These are phyloP conservation scores for Leptinotarsa undecemlineata DNA, from an alignment of 1,140 invertebrate genomes.

Conservation along the genomic window DNA sequence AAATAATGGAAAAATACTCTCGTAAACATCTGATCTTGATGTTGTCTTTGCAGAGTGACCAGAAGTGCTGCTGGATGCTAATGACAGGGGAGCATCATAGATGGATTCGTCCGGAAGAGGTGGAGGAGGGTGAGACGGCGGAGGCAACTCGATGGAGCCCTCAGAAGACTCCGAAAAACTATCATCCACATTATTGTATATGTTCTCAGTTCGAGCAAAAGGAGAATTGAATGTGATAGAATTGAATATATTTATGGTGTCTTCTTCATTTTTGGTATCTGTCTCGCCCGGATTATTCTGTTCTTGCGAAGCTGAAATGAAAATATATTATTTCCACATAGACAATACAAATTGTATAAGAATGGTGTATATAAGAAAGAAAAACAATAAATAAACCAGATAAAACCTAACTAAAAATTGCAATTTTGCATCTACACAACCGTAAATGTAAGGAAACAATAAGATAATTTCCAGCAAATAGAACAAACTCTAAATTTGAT, in stretches of 20 bases:
- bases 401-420: too few relatives aligned
- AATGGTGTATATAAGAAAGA: too few relatives aligned
- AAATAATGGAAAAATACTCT: constrained; percentile 56
- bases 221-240: constrained; percentile 52
- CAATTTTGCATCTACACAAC: too few relatives aligned
- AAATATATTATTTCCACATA: too few relatives aligned
- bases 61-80: constrained; percentile 54
- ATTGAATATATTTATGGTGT: constrained; percentile 50
- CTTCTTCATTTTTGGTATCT: constrained; percentile 34
- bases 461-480: too few relatives aligned
- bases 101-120: constrained; percentile 62
- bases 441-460: too few relatives aligned
- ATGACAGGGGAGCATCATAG: constrained; percentile 61
- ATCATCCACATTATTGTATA: constrained; percentile 46
- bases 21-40: constrained; percentile 45
- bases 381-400: too few relatives aligned
- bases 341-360: too few relatives aligned
- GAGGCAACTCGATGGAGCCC: constrained; percentile 56
- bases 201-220: constrained; percentile 36
- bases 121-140: constrained; percentile 63
- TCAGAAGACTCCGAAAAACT: constrained; percentile 39
- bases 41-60: constrained; percentile 54
- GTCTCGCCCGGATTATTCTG: constrained; percentile 22
- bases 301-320: constrained; percentile 35
- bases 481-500: too few relatives aligned